Evolutionary conservation across 2,113 vertebrate genomes (phyloP).

Genomic region (Stercorarius parasiticus): DNA sequence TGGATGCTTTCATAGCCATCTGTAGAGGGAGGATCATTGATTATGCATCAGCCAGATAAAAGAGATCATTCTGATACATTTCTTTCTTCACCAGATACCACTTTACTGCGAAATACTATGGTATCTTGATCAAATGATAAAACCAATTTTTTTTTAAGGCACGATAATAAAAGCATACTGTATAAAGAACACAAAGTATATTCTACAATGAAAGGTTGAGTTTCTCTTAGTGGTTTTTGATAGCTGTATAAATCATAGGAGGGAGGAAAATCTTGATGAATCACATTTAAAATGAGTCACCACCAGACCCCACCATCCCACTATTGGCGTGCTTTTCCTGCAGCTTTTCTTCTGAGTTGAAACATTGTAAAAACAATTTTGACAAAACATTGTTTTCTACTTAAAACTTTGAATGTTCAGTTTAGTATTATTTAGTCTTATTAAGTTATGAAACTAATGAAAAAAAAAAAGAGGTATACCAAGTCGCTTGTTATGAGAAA

Average conservation of each 20-base stretch:
- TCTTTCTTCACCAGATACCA: conserved; percentile 34
- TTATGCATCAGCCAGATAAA: conserved; percentile 67
- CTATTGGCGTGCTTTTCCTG: neutral
- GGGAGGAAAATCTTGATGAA: neutral
- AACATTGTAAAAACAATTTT: neutral
- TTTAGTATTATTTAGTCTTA: neutral
- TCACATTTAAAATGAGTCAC: neutral
- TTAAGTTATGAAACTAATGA: neutral
- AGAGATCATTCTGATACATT: conserved; percentile 62
- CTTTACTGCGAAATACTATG: conserved; percentile 36
- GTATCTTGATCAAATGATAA: conserved; percentile 28
- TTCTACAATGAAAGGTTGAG: neutral
- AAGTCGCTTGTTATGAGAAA: neutral
- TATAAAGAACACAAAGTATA: neutral
- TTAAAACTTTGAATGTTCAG: neutral
- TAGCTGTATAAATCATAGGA: conserved; percentile 35
- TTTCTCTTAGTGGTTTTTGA: conserved; percentile 34
- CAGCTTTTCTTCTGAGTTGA: neutral
- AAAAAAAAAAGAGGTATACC: neutral
- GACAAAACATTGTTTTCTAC: neutral
- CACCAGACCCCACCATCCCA: neutral
- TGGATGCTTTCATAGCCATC: conserved; percentile 69
- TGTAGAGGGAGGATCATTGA: conserved; percentile 68
- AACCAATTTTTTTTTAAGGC: neutral
- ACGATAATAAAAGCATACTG: neutral